Conservation (phyloP, 2,888 invertebrate species). For the Rhagonycha lutea region DNA sequence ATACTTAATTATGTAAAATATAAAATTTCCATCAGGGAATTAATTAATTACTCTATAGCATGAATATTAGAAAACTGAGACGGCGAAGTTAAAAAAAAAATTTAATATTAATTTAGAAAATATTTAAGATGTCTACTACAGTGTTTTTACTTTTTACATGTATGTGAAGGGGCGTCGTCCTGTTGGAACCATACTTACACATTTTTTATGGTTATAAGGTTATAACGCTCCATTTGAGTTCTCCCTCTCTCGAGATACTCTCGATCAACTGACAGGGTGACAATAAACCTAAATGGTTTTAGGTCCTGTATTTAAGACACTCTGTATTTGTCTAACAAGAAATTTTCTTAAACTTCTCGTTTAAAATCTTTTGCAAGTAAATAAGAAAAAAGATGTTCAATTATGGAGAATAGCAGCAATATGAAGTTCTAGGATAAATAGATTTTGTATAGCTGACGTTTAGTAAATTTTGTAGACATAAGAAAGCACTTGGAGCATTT, state of each 20-base stretch:
- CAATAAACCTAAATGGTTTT: too few species aligned
- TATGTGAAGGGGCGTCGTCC: too few species aligned
- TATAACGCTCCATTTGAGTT: too few species aligned
- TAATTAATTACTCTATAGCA: not conserved
- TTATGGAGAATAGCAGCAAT: not conserved
- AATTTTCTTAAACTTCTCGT: not conserved
- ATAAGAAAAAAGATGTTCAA: not conserved
- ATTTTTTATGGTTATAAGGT: too few species aligned
- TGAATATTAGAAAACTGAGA: not conserved
- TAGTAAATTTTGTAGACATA: not conserved
- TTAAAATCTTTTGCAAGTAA: not conserved
- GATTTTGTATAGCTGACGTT: not conserved
- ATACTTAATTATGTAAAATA: constrained; percentile 5
- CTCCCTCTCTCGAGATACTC: too few species aligned
- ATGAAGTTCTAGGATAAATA: not conserved
- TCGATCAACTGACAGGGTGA: too few species aligned
- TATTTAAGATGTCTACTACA: not conserved
- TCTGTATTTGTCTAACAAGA: not conserved
- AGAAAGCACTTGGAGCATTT: not conserved
- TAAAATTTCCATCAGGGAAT: not conserved
- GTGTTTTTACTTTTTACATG: not conserved
- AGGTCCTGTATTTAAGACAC: too few species aligned
- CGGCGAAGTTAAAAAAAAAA: too few species aligned
- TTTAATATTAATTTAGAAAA: not conserved
- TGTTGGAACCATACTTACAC: too few species aligned